phyloP scores from a whole-genome alignment of 2,888 invertebrate species.

The Cheilosia grossa region DNA sequence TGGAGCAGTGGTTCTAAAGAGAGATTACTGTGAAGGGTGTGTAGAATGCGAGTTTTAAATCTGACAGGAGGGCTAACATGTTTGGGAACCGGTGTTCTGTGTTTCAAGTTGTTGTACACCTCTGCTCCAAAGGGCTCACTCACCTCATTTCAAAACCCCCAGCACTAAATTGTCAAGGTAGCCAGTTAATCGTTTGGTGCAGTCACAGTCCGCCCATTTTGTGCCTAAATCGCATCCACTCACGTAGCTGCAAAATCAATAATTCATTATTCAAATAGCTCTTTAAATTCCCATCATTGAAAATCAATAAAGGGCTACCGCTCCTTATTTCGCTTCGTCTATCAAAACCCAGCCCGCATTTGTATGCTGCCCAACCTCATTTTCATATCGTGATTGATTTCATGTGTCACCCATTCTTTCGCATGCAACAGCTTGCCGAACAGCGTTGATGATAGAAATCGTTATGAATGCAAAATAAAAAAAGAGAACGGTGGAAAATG shows the following conservation, averaged over 20 bases:
- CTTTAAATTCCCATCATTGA: background rate
- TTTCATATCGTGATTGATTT: conserved; percentile 62
- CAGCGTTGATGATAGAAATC: conserved; percentile 37
- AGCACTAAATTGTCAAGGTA: no score
- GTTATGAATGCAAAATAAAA: conserved; percentile 67
- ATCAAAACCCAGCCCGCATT: background rate
- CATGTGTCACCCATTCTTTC: conserved; percentile 55
- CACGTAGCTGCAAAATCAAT: background rate
- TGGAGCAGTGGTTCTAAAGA: no score
- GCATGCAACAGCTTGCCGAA: conserved; percentile 65
- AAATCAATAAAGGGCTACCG: conserved; percentile 6
- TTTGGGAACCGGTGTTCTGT: no score
- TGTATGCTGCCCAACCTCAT: conserved; percentile 47
- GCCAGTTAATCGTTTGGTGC: no score
- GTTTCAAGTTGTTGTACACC: no score
- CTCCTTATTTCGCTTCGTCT: background rate
- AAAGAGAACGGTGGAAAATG: conserved; percentile 32
- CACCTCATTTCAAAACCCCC: no score
- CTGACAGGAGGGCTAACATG: no score
- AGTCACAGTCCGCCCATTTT: background rate
- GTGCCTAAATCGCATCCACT: background rate
- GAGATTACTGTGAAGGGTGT: no score
- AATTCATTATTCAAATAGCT: background rate
- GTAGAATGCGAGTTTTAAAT: no score
- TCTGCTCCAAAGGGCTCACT: no score